These are phyloP conservation scores for Acyrthosiphon pisum DNA, from an alignment of 1,140 invertebrate species.

Conservation along the genomic window DNA sequence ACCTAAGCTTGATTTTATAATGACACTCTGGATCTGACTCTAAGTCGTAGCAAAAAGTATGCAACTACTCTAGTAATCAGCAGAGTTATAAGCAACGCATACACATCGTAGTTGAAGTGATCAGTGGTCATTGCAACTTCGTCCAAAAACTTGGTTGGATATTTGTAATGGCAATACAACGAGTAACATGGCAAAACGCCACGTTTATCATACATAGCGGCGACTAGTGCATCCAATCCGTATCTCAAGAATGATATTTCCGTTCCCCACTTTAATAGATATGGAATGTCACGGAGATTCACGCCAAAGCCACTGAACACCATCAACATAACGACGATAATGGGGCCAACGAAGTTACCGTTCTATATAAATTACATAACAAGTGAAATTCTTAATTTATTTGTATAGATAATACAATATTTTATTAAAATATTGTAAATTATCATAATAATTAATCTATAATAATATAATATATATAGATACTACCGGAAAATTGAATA, in stretches of 20 bases:
- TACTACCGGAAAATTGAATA: background rate
- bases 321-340: slow-evolving; percentile 82
- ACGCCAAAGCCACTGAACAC: slow-evolving; percentile 88
- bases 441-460: background rate
- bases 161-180: slow-evolving; percentile 78
- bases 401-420: background rate
- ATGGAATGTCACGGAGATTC: slow-evolving; percentile 76
- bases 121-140: slow-evolving; percentile 82
- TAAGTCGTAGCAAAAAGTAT: slow-evolving; percentile 83
- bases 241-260: slow-evolving; percentile 88
- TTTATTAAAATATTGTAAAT: background rate
- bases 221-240: slow-evolving; percentile 81
- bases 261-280: slow-evolving; percentile 85
- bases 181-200: slow-evolving; percentile 70
- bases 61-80: slow-evolving; percentile 75
- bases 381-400: background rate
- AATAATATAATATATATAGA: background rate
- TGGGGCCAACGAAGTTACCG: slow-evolving; percentile 81
- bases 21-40: slow-evolving; percentile 69
- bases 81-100: slow-evolving; percentile 75
- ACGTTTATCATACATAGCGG: slow-evolving; percentile 84
- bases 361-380: slow-evolving; percentile 67
- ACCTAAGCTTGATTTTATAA: background rate
- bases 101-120: slow-evolving; percentile 83
- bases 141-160: slow-evolving; percentile 76